Evolutionary conservation across 2,797 vertebrate genomes (phyloP).

Genomic region (Micropoecilia bifurca): DNA sequence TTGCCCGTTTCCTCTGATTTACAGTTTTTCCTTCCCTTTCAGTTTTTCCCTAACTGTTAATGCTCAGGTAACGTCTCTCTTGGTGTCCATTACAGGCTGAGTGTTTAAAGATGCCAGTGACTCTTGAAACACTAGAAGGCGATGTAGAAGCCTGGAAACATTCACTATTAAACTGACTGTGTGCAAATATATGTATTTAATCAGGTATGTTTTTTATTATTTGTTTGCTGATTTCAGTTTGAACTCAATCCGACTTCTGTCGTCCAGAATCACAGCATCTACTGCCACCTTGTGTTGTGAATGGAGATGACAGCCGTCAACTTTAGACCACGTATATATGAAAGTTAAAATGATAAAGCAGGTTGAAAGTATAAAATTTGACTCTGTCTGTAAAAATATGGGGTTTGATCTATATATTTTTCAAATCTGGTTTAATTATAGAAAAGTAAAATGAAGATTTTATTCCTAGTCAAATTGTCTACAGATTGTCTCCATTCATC

Average conservation of each 20-base stretch:
- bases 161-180: not conserved
- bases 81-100: not conserved
- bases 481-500: not conserved
- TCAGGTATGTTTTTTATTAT: not conserved
- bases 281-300: slow-evolving; percentile 27
- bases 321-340: not conserved
- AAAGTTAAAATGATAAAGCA: not conserved
- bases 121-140: not conserved
- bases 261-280: not conserved
- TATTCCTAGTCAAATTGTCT: not conserved
- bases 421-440: not conserved
- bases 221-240: not conserved
- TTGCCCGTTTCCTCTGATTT: not conserved
- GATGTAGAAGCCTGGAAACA: not conserved
- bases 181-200: not conserved
- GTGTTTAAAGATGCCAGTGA: not conserved
- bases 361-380: not conserved
- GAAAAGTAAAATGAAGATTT: not conserved
- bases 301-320: not conserved
- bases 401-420: not conserved
- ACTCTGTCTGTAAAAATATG: not conserved
- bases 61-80: not conserved
- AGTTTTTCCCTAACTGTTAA: not conserved
- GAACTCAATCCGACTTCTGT: not conserved
- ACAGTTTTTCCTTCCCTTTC: not conserved